phyloP scores from a whole-genome alignment of 2,797 vertebrate species.

The Bovichtus variegatus region DNA sequence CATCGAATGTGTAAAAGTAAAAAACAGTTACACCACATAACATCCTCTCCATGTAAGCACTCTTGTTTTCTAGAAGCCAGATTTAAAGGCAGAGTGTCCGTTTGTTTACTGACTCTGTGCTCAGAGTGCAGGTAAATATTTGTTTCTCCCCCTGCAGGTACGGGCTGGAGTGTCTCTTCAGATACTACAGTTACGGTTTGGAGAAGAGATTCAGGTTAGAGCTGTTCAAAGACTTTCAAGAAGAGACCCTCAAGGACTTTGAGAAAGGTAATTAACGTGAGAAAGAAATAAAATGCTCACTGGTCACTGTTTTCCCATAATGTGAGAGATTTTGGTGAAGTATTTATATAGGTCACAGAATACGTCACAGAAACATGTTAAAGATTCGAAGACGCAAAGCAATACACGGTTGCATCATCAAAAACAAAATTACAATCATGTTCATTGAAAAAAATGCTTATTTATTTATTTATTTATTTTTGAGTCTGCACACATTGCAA shows the following conservation, averaged over 20 bases:
- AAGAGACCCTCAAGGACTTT: slow-evolving; percentile 94
- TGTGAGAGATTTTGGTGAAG: neutral
- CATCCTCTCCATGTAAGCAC: neutral
- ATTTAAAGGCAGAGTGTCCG: neutral
- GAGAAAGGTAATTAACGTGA: slow-evolving; percentile 89
- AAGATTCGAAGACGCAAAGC: neutral
- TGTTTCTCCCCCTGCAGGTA: slow-evolving; percentile 86
- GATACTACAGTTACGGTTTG: slow-evolving; percentile 97
- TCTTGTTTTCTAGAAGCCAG: neutral
- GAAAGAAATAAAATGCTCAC: neutral
- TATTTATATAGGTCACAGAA: neutral
- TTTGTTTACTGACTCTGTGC: neutral
- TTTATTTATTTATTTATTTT: too few relatives aligned
- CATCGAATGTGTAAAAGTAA: neutral
- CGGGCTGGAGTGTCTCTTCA: slow-evolving; percentile 96
- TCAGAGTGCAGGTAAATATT: slow-evolving; percentile 9
- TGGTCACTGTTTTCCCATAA: too few relatives aligned
- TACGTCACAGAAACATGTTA: neutral
- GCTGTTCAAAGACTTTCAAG: slow-evolving; percentile 95
- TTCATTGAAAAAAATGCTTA: too few relatives aligned
- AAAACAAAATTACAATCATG: too few relatives aligned
- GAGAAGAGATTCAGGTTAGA: slow-evolving; percentile 95
- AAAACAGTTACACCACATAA: neutral
- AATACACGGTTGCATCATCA: too few relatives aligned
- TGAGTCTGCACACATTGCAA: too few relatives aligned